Evolutionary conservation across 2,888 invertebrate genomes (phyloP).

Genomic region (Melinopterus prodromus): DNA sequence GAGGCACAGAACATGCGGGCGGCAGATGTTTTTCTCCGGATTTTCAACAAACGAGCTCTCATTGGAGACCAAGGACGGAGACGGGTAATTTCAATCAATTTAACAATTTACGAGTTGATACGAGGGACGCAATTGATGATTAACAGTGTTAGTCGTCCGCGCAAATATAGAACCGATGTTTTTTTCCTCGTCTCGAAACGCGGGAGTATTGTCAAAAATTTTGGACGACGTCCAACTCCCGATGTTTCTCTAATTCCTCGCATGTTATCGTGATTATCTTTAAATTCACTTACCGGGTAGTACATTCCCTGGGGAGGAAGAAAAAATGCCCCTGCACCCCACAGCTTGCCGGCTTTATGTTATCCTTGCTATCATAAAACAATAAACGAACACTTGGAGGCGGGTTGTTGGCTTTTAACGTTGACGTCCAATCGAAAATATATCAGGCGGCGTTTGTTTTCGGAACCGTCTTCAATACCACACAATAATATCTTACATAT

Average conservation of each 20-base stretch:
- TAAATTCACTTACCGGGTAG: conserved; percentile 84
- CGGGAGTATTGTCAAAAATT: conserved; percentile 22
- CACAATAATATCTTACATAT: conserved; percentile 34
- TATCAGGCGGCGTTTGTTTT: neutral
- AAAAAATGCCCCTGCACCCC: conserved; percentile 95
- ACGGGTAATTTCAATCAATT: neutral
- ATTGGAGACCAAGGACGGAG: conserved; percentile 11
- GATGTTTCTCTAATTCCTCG: conserved; percentile 9
- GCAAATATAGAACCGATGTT: conserved; percentile 18
- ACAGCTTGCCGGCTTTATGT: conserved; percentile 88
- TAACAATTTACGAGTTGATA: conserved; percentile 12
- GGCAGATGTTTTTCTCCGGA: conserved; percentile 24
- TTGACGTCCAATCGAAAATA: conserved; percentile 11
- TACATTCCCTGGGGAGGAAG: conserved; percentile 97
- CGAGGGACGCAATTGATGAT: conserved; percentile 6
- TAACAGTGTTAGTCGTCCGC: conserved; percentile 7
- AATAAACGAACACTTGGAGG: conserved; percentile 18
- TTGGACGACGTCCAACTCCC: neutral
- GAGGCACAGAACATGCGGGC: conserved; percentile 20
- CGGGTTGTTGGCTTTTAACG: conserved; percentile 8
- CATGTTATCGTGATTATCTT: neutral
- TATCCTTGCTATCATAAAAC: conserved; percentile 15
- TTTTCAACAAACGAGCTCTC: neutral
- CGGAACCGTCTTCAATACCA: conserved; percentile 26
- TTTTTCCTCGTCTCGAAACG: neutral